A percentile compares a stretch with the other conserved stretches of the same genome.
phyloP scores from a whole-genome alignment of 2,113 vertebrate species.

The Esox niger region DNA sequence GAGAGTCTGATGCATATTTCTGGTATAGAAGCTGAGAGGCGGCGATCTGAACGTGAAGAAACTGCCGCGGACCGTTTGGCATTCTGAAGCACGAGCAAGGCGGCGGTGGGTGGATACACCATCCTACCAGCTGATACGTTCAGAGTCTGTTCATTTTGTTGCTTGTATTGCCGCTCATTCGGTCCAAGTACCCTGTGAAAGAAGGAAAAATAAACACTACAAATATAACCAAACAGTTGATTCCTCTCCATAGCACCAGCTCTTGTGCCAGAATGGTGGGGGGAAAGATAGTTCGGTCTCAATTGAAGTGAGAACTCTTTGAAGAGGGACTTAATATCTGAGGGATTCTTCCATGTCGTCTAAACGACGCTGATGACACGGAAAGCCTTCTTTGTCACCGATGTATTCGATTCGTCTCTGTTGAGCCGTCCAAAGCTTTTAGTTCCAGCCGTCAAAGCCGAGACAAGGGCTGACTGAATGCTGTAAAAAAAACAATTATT shows the following conservation, averaged over 20 bases:
- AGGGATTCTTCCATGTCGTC: slow-evolving; percentile 93
- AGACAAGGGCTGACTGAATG: slow-evolving; percentile 50
- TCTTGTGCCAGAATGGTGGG: slow-evolving; percentile 82
- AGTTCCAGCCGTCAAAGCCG: slow-evolving; percentile 82
- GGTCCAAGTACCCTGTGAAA: slow-evolving; percentile 86
- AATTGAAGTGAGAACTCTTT: slow-evolving; percentile 94
- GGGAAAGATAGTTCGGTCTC: slow-evolving; percentile 90
- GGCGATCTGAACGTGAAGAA: neutral
- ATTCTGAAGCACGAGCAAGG: slow-evolving; percentile 15
- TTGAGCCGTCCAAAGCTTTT: slow-evolving; percentile 77
- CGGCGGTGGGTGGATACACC: slow-evolving; percentile 62
- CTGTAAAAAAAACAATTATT: slow-evolving; percentile 52
- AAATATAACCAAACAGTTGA: slow-evolving; percentile 83
- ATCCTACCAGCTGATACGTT: slow-evolving; percentile 69
- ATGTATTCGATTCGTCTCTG: slow-evolving; percentile 92
- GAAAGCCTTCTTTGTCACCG: slow-evolving; percentile 93
- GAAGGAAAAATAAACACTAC: slow-evolving; percentile 82
- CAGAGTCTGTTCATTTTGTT: slow-evolving; percentile 81
- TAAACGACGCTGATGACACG: slow-evolving; percentile 97
- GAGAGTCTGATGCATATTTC: neutral
- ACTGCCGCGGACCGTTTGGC: neutral
- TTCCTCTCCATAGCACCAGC: slow-evolving; percentile 86
- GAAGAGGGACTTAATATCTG: slow-evolving; percentile 97
- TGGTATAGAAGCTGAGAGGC: neutral
- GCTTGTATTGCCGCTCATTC: slow-evolving; percentile 93